phyloP scores from a whole-genome alignment of 2,888 invertebrate species.

The Chromoteleia sp. region DNA sequence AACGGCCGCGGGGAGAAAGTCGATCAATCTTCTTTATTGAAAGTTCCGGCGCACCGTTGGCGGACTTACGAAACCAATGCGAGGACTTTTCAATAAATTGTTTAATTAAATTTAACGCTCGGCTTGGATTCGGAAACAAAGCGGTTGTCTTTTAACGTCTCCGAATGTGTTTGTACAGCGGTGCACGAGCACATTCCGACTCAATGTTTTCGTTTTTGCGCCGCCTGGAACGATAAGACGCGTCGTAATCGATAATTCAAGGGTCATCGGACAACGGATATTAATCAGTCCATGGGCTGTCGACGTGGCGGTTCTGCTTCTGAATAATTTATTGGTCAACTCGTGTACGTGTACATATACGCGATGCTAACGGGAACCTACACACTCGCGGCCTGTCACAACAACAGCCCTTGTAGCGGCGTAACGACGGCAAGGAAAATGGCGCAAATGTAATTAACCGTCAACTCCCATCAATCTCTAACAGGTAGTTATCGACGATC shows the following conservation, averaged over 20 bases:
- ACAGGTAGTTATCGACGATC: conserved; percentile 70
- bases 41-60: conserved; percentile 2
- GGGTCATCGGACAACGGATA: conserved; percentile 65
- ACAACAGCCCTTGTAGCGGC: conserved; percentile 63
- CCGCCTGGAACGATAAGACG: conserved; percentile 50
- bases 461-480: conserved; percentile 71
- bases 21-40: conserved; percentile 34
- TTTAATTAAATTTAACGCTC: too few species aligned
- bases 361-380: conserved; percentile 22
- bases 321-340: conserved; percentile 69
- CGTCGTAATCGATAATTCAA: conserved; percentile 57
- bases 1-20: conserved; percentile 17
- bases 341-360: conserved; percentile 49
- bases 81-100: background rate
- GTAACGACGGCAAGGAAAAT: conserved; percentile 70
- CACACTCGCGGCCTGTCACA: conserved; percentile 50
- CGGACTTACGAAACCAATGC: background rate
- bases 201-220: conserved; percentile 13
- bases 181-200: background rate
- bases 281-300: conserved; percentile 66
- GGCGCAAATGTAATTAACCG: conserved; percentile 71
- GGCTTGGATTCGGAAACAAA: too few species aligned
- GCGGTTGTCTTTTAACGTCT: too few species aligned
- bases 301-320: conserved; percentile 68
- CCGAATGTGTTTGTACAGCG: too few species aligned